Evolutionary conservation across 2,888 invertebrate genomes (phyloP).

Genomic region (Anoncus sp.): DNA sequence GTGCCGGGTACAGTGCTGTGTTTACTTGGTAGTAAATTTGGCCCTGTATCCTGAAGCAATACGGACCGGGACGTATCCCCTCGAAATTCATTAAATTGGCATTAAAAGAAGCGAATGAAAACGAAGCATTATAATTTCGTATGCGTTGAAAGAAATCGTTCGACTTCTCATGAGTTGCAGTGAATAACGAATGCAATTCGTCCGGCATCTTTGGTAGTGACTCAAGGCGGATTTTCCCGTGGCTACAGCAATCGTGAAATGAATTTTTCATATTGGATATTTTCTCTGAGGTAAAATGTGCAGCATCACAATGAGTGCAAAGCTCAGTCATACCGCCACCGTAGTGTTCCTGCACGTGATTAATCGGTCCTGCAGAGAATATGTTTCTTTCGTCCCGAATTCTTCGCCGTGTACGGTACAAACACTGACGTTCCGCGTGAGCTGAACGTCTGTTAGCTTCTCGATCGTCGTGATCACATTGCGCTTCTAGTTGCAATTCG

Average conservation of each 20-base stretch:
- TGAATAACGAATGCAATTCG: slow-evolving; percentile 46
- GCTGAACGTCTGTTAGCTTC: background rate
- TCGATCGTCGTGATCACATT: background rate
- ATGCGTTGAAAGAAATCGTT: slow-evolving; percentile 48
- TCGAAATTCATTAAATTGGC: slow-evolving; percentile 55
- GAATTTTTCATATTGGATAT: slow-evolving; percentile 53
- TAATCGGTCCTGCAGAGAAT: background rate
- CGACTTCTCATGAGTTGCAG: slow-evolving; percentile 47
- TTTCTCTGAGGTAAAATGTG: slow-evolving; percentile 48
- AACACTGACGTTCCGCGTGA: background rate
- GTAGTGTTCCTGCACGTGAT: slow-evolving; percentile 37
- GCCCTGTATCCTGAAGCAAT: slow-evolving; percentile 55
- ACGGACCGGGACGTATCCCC: slow-evolving; percentile 36
- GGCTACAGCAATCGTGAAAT: slow-evolving; percentile 59
- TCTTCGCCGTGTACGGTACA: no score
- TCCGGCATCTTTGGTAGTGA: slow-evolving; percentile 38
- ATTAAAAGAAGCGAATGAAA: slow-evolving; percentile 60
- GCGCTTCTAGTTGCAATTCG: no score
- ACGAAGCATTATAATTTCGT: slow-evolving; percentile 50
- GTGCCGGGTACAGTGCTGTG: slow-evolving; percentile 39
- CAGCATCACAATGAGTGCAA: slow-evolving; percentile 44
- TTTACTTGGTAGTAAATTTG: slow-evolving; percentile 44
- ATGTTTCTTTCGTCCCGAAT: no score
- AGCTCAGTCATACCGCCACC: slow-evolving; percentile 24
- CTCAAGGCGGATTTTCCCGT: slow-evolving; percentile 45